phyloP scores from a whole-genome alignment of 2,797 vertebrate species.

The Periophthalmus magnuspinnatus region DNA sequence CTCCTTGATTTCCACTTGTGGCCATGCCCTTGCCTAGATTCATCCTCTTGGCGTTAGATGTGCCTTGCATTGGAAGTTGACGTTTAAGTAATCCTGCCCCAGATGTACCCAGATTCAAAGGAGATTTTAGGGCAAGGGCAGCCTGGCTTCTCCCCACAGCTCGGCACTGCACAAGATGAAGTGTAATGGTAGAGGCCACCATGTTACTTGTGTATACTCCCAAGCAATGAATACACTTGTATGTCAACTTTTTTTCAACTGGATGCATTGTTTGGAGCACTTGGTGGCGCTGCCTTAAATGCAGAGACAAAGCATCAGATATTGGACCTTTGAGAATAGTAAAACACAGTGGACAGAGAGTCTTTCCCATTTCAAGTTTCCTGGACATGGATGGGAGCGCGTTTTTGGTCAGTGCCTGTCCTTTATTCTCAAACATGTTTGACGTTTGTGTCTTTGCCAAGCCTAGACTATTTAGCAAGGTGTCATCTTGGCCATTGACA shows the following conservation, averaged over 20 bases:
- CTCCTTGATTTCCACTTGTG: conserved; percentile 79
- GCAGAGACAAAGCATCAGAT: conserved; percentile 90
- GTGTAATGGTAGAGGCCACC: conserved; percentile 96
- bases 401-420: conserved; percentile 78
- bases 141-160: conserved; percentile 91
- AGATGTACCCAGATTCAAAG: conserved; percentile 80
- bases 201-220: conserved; percentile 98
- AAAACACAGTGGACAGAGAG: conserved; percentile 96
- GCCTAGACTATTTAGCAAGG: conserved; percentile 49
- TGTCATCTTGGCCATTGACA: conserved; percentile 82
- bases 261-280: conserved; percentile 98
- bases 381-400: conserved; percentile 80
- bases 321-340: conserved; percentile 96
- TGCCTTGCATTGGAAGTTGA: conserved; percentile 80
- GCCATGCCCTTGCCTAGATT: conserved; percentile 77
- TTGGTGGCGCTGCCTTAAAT: conserved; percentile 93
- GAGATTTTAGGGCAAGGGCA: conserved; percentile 82
- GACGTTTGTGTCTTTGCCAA: conserved; percentile 59
- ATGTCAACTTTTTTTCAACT: conserved; percentile 96
- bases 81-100: conserved; percentile 84
- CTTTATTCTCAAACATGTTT: conserved; percentile 81
- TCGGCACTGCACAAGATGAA: conserved; percentile 96
- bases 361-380: conserved; percentile 91
- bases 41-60: conserved; percentile 82
- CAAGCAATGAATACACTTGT: conserved; percentile 98